Conservation (phyloP, 2,797 vertebrate genomes). For the Pagetopsis macropterus region DNA sequence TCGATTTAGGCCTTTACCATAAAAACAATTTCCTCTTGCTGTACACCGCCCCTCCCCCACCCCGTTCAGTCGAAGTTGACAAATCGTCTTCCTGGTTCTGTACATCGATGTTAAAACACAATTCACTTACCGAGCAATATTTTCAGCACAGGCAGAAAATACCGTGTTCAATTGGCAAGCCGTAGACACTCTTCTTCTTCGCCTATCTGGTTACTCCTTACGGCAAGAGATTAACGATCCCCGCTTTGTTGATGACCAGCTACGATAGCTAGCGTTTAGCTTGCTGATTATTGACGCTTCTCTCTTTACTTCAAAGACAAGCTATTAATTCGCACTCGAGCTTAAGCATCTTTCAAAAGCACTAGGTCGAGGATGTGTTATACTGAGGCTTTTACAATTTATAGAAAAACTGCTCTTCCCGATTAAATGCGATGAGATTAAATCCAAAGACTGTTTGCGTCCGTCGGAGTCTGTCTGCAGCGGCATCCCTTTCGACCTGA, state of each 20-base stretch:
- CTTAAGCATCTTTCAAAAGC: conserved; percentile 60
- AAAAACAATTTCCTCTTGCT: conserved; percentile 38
- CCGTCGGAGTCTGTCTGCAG: conserved; percentile 78
- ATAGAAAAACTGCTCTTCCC: conserved; percentile 79
- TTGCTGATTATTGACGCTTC: conserved; percentile 3
- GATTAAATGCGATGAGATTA: conserved; percentile 81
- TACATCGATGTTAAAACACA: background rate
- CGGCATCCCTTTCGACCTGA: conserved; percentile 83
- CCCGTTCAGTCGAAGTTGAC: conserved; percentile 27
- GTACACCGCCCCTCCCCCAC: conserved; percentile 74
- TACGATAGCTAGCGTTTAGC: conserved; percentile 56
- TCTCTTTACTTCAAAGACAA: conserved; percentile 23
- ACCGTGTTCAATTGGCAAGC: background rate
- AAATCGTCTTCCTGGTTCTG: conserved; percentile 69
- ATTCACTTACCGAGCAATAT: conserved; percentile 60
- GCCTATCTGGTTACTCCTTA: background rate
- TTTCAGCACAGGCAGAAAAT: conserved; percentile 12
- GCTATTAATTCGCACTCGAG: conserved; percentile 49
- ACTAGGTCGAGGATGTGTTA: conserved; percentile 80
- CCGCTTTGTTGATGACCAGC: conserved; percentile 59
- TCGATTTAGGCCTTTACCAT: background rate
- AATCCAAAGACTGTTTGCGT: conserved; percentile 75
- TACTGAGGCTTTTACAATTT: conserved; percentile 73
- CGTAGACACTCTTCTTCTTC: background rate
- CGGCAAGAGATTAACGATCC: conserved; percentile 44